Percentiles rank a stretch among this genome's conserved stretches.
These are phyloP conservation scores for Dicaeum eximium DNA, from an alignment of 2,113 vertebrate genomes.

Conservation along the genomic window DNA sequence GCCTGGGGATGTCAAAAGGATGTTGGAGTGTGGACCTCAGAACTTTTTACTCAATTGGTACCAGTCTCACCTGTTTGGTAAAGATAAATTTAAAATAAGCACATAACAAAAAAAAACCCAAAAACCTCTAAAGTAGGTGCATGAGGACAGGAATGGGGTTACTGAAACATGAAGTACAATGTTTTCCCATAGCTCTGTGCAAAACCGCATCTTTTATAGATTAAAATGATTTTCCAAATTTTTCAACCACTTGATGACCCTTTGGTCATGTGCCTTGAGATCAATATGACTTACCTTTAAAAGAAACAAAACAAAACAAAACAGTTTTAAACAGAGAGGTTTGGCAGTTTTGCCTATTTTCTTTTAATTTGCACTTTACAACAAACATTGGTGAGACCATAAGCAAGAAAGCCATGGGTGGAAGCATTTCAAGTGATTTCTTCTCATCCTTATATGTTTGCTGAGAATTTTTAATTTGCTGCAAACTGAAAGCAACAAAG, in stretches of 20 bases:
- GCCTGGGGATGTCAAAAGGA: neutral
- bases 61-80: neutral
- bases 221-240: slow-evolving; percentile 3
- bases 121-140: neutral
- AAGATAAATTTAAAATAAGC: neutral
- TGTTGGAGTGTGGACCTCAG: neutral
- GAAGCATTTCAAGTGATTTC: slow-evolving; percentile 50
- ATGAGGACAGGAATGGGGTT: neutral
- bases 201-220: neutral
- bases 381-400: neutral
- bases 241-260: slow-evolving; percentile 1
- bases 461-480: slow-evolving; percentile 11
- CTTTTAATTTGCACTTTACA: neutral
- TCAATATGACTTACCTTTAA: neutral
- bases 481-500: slow-evolving; percentile 26
- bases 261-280: neutral
- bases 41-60: neutral
- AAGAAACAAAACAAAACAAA: neutral
- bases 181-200: neutral
- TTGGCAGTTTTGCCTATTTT: neutral
- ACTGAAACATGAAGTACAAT: neutral
- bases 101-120: rapidly evolving
- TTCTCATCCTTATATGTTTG: slow-evolving; percentile 19
- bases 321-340: neutral
- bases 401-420: neutral